A percentile compares a stretch with the other conserved stretches of the same genome.
These are phyloP conservation scores for Calypte anna DNA, from an alignment of 2,113 vertebrate genomes.

Conservation along the genomic window DNA sequence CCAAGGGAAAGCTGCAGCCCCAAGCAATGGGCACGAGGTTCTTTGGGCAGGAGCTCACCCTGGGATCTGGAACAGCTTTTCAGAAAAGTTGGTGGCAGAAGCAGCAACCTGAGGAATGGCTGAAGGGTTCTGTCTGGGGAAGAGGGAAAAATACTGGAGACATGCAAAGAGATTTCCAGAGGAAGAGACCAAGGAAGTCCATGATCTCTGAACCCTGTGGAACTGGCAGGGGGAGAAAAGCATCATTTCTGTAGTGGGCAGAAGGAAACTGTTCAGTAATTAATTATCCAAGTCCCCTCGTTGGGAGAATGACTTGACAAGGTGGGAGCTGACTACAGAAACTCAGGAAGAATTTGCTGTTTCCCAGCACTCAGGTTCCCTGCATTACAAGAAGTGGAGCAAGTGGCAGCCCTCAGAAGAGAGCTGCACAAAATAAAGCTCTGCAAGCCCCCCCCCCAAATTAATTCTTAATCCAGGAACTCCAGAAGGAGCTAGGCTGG, in stretches of 20 bases:
- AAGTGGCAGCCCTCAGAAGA: not conserved
- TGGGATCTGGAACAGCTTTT: not conserved
- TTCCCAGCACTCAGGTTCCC: not conserved
- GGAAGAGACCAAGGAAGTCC: fast-evolving
- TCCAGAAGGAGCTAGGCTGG: not conserved
- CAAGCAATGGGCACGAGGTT: fast-evolving
- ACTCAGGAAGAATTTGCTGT: fast-evolving
- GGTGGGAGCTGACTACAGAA: not conserved
- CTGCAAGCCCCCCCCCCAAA: not conserved
- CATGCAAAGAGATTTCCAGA: not conserved
- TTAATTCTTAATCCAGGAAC: not conserved
- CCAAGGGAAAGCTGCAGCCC: fast-evolving
- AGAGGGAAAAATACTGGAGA: not conserved
- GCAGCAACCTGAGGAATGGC: not conserved
- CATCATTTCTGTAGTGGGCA: not conserved
- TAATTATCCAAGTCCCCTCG: not conserved
- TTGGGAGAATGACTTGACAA: not conserved
- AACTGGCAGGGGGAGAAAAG: not conserved
- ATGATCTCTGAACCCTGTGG: not conserved
- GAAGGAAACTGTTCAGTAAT: not conserved
- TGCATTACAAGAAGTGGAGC: fast-evolving
- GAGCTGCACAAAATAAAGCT: fast-evolving
- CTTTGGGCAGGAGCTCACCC: not conserved
- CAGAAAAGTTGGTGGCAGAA: not conserved
- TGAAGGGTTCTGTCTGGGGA: not conserved